Evolutionary conservation across 2,888 invertebrate species (phyloP).

Genomic region (Tenthredo notha): DNA sequence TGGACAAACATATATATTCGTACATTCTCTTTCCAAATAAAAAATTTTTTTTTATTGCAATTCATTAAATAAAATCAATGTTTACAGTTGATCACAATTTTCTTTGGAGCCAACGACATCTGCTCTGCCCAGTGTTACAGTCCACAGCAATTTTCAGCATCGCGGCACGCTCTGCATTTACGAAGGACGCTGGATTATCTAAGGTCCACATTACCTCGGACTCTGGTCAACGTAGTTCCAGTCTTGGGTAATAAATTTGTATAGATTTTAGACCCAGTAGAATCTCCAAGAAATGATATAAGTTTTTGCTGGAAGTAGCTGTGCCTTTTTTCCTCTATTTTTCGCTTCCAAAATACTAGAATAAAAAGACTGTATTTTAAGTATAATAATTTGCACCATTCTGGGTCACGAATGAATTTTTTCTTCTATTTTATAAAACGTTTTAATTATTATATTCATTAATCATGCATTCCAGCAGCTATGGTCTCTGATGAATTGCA

Average conservation of each 20-base stretch:
- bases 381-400: neutral
- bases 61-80: neutral
- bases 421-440: neutral
- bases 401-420: neutral
- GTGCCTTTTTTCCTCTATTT: constrained; percentile 13
- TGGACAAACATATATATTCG: neutral
- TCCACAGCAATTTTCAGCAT: constrained; percentile 79
- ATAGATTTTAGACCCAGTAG: neutral
- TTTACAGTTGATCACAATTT: constrained; percentile 83
- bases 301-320: neutral
- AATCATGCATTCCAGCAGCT: constrained; percentile 13
- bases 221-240: constrained; percentile 86
- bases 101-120: constrained; percentile 88
- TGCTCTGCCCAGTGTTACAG: constrained; percentile 85
- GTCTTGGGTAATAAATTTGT: constrained; percentile 82
- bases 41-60: neutral
- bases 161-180: constrained; percentile 83
- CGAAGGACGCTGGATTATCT: constrained; percentile 85
- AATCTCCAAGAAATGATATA: neutral
- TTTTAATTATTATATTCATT: constrained; percentile 13
- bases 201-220: constrained; percentile 83
- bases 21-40: constrained; percentile 9
- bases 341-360: constrained; percentile 12
- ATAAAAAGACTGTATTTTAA: neutral
- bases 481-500: constrained; percentile 25